Evolutionary conservation across 2,113 vertebrate species (phyloP), one percentile per base, ranked within the genome.

Genomic region (Chloroceryle aenea): DNA sequence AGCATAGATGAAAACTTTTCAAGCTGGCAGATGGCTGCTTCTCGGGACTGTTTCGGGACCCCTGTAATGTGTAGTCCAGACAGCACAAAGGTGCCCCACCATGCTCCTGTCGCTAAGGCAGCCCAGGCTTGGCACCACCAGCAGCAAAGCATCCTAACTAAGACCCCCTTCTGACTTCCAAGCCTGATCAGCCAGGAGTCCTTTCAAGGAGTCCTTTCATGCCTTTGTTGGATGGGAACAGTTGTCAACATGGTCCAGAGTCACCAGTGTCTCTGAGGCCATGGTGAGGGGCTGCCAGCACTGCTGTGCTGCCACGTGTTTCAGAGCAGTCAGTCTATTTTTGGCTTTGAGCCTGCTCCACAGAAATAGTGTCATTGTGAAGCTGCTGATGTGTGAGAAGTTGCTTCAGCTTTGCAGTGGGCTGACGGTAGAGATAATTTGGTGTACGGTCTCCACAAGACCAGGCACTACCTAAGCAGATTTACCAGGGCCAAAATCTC

Each of bases 1-100:
- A 92, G 79, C 80, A 89, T 50, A 87, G 93, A 96, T 92, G 80
- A 95, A 96, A 96, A 96, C 90, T 97, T 92, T 92, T 90, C 90
- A 92, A 97, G 90, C 92, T 96, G 93, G 43, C 85, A 91, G 88
- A 96, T 93, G 73, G 90, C 88, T 87, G 90, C 48, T 85, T 92
- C 93, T 90, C 89, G 73, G 88, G 69, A 95, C 93, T 90, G 83
- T 87, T 92, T 90, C 84, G 75, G 76, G 58, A 95, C 76, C 66
- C 92, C 77, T 95, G 76, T 89, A 64, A 86, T 48, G 76, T 3
- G 1, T 72, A 89, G 95, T 90, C 79, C 79, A 89, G 76, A 68
- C 61, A 82, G 69, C 76, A 85, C 64, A 95, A 89, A 96, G 80
- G 56, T 92, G 80, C 64, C 89, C 84, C 47, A 72, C 72, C 64